Evolutionary conservation across 2,797 vertebrate genomes (phyloP).

Genomic region (Epinephelus malabaricus): DNA sequence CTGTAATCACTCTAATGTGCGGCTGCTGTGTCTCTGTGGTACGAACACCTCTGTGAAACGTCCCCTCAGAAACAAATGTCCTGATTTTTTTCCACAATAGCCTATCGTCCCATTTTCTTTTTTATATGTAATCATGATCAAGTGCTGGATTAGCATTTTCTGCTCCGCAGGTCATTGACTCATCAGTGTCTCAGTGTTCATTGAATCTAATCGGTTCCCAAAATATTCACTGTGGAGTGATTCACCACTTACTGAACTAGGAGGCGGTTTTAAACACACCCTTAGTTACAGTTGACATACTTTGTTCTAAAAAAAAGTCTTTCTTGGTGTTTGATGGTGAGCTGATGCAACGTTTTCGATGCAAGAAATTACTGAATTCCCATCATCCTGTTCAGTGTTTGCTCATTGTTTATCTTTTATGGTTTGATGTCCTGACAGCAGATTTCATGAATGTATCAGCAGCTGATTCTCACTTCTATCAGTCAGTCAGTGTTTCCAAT

Average conservation of each 20-base stretch:
- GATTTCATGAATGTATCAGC: conserved; percentile 46
- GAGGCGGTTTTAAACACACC: not conserved
- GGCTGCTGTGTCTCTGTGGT: conserved; percentile 7
- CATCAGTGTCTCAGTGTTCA: conserved; percentile 23
- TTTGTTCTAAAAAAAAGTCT: conserved; percentile 16
- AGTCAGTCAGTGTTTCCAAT: conserved; percentile 15
- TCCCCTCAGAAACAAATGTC: conserved; percentile 7
- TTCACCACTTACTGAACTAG: conserved; percentile 33
- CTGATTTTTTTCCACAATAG: conserved; percentile 7
- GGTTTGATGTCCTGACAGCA: conserved; percentile 35
- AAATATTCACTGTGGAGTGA: conserved; percentile 40
- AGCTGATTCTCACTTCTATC: conserved; percentile 21
- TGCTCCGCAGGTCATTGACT: conserved; percentile 45
- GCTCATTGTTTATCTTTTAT: conserved; percentile 18
- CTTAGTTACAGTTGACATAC: not conserved
- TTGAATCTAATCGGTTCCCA: conserved; percentile 49
- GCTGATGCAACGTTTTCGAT: conserved; percentile 15
- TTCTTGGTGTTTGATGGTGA: conserved; percentile 3
- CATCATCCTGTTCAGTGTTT: conserved; percentile 15
- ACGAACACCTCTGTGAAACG: not conserved
- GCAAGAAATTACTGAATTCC: conserved; percentile 5
- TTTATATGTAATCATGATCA: conserved; percentile 10
- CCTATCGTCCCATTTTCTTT: not conserved
- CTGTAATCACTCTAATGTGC: not conserved
- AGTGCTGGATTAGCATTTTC: conserved; percentile 29